Conservation (phyloP, 2,888 invertebrate genomes). For the Ectropis crepuscularia region DNA sequence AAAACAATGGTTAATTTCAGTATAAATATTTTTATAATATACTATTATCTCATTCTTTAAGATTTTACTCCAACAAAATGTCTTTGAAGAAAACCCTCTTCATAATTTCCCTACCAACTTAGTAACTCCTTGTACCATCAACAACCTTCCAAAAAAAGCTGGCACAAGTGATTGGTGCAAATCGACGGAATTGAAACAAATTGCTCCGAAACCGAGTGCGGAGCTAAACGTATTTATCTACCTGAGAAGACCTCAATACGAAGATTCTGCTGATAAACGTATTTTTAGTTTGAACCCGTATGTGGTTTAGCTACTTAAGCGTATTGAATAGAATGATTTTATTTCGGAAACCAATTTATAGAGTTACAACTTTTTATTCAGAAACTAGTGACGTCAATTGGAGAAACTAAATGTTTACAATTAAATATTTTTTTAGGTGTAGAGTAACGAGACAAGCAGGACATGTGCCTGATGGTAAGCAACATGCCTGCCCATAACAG, state of each 20-base stretch:
- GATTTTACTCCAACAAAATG: neutral
- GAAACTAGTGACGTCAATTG: too few species aligned
- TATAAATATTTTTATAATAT: too few species aligned
- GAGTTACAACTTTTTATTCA: too few species aligned
- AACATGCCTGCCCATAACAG: too few species aligned
- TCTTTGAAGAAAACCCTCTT: neutral
- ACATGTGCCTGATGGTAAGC: too few species aligned
- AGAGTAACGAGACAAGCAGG: too few species aligned
- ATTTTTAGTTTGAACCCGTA: slow-evolving; percentile 21
- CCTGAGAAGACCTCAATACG: slow-evolving; percentile 31
- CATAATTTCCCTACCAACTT: slow-evolving; percentile 7
- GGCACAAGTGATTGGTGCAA: slow-evolving; percentile 45
- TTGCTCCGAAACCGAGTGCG: slow-evolving; percentile 54
- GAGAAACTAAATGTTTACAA: too few species aligned
- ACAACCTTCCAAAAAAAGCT: slow-evolving; percentile 29
- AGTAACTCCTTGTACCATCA: slow-evolving; percentile 12
- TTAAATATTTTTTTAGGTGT: too few species aligned
- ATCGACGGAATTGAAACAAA: slow-evolving; percentile 63
- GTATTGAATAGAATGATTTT: slow-evolving; percentile 3
- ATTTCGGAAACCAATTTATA: slow-evolving; percentile 1
- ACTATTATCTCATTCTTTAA: too few species aligned
- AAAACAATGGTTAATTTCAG: too few species aligned
- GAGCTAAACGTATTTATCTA: slow-evolving; percentile 48
- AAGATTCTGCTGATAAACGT: slow-evolving; percentile 18
- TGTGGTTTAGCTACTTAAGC: slow-evolving; percentile 6